These are phyloP conservation scores for Orycteropus afer DNA, from an alignment of 2,113 vertebrate genomes.

Conservation along the genomic window DNA sequence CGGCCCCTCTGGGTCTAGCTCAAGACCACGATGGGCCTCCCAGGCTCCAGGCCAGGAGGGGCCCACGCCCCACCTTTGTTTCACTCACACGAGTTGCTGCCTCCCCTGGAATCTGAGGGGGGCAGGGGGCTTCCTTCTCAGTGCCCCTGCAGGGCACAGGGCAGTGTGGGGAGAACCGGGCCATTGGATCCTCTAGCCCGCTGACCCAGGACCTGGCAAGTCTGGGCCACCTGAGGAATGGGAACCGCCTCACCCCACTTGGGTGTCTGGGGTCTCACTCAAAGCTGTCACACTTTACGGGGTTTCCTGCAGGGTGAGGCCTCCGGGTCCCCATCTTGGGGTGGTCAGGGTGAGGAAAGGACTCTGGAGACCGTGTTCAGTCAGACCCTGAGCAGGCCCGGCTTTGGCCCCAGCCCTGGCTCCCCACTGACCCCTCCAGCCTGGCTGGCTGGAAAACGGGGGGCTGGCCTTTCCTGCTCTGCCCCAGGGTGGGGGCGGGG, in stretches of 20 bases:
- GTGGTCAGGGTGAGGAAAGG: background rate
- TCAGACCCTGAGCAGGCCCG: background rate
- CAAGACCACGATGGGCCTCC: background rate
- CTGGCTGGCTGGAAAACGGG: rapidly evolving
- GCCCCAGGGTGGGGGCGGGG: background rate
- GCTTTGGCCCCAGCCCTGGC: background rate
- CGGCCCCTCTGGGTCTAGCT: no score
- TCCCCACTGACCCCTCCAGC: background rate
- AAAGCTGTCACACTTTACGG: background rate
- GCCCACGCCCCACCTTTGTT: background rate
- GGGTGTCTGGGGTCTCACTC: background rate
- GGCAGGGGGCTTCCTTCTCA: background rate
- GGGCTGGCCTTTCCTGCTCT: background rate
- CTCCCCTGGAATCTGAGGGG: background rate
- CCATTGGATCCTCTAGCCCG: rapidly evolving
- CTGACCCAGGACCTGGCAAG: rapidly evolving
- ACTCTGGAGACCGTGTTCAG: background rate
- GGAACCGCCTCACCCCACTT: background rate
- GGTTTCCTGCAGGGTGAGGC: background rate
- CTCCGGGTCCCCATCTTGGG: background rate
- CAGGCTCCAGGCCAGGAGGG: background rate
- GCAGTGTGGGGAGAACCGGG: background rate
- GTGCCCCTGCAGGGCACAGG: background rate
- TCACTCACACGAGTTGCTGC: background rate
- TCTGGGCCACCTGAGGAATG: background rate